These are phyloP conservation scores for Pithys albifrons DNA, from an alignment of 2,113 vertebrate genomes.

Conservation along the genomic window DNA sequence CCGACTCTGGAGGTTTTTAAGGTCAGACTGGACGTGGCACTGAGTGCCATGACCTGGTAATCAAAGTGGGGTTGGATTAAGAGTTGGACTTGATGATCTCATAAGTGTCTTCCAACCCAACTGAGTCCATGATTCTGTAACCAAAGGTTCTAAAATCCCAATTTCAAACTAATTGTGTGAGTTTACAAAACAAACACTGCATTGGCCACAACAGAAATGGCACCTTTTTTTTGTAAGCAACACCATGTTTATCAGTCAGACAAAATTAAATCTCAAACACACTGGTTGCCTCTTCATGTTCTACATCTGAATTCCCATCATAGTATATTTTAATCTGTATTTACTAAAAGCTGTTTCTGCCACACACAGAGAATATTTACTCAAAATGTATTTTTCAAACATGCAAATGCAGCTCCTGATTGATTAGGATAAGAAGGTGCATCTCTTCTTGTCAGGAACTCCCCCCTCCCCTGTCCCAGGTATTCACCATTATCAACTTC, in stretches of 20 bases:
- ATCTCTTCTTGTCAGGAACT: background rate
- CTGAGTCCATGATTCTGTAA: background rate
- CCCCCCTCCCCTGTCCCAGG: background rate
- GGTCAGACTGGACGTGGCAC: too few relatives aligned
- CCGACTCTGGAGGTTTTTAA: too few relatives aligned
- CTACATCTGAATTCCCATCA: background rate
- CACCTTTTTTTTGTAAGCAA: background rate
- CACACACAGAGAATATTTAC: background rate
- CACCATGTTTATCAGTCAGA: fast-evolving
- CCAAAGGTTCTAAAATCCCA: background rate
- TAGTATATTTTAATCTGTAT: background rate
- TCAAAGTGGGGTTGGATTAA: too few relatives aligned
- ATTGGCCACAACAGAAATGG: background rate
- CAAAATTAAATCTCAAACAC: background rate
- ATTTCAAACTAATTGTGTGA: background rate
- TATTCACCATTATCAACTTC: background rate
- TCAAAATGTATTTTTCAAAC: background rate
- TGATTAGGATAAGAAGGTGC: background rate
- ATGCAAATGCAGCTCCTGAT: background rate
- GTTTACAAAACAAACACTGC: background rate
- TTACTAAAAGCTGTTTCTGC: background rate
- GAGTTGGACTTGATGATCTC: too few relatives aligned
- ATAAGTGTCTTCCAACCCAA: too few relatives aligned
- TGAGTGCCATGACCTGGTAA: too few relatives aligned
- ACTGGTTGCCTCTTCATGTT: background rate